A percentile compares a stretch with the other conserved stretches of the same genome.
These are phyloP conservation scores for Siderastrea siderea DNA, from an alignment of 92 coral and sea anemone species.

Conservation along the genomic window DNA sequence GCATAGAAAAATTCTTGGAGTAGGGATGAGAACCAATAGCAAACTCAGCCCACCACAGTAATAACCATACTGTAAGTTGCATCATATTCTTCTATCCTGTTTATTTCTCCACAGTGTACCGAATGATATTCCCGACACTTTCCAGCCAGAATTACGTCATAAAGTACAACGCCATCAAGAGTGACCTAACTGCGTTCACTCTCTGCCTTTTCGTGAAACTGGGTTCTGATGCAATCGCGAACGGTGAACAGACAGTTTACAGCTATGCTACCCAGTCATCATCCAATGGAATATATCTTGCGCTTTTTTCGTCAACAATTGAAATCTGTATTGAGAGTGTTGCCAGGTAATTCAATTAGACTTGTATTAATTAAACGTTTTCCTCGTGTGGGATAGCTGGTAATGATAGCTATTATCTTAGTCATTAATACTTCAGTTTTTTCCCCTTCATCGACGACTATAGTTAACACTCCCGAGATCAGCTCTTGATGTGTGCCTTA, in stretches of 20 bases:
- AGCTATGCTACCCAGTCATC: constrained; percentile 2
- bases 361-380: no score
- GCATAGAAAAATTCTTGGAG: no score
- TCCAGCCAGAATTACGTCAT: constrained; percentile 3
- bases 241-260: neutral
- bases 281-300: neutral
- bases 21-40: no score
- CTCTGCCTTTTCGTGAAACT: constrained; percentile 1
- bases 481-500: no score
- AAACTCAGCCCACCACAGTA: no score
- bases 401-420: no score
- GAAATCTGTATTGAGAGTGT: neutral
- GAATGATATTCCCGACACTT: neutral
- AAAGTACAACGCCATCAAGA: neutral
- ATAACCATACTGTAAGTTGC: no score
- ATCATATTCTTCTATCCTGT: neutral
- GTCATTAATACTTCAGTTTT: no score
- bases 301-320: neutral
- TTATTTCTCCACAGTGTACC: neutral
- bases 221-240: neutral
- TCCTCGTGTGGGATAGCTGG: neutral
- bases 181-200: neutral
- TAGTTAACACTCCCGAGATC: no score
- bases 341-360: neutral
- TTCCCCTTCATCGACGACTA: no score